Evolutionary conservation across 2,888 invertebrate species (phyloP), one percentile per base, ranked within the genome.

Genomic region (Drosophila neutralis): DNA sequence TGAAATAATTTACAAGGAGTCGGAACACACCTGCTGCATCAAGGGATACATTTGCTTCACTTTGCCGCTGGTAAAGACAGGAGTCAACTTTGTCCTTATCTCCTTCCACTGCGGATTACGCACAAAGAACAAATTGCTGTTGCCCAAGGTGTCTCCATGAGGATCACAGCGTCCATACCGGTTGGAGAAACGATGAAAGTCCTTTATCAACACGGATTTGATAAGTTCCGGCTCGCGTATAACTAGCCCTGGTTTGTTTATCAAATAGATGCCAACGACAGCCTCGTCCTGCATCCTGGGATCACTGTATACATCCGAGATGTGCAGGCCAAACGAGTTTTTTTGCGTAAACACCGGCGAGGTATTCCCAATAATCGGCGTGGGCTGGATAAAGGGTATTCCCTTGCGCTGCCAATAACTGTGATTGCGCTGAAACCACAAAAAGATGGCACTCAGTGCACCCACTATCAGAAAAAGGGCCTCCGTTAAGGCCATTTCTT

Each of bases 101-200:
- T 90, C 74, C 68, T 92, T 94, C 94, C 94, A 94, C 0, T 90
- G 67, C 0, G 92, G 92, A 89, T 93, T 93, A n/a, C 92, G 92
- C 0, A 94, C 79, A 57, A 93, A 87, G 73, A 94, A 94, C 2
- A 94, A 73, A 83, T 93, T 94, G 15, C 92, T 82, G 0, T 83
- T 89, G 7, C 93, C 94, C 11, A 94, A 58, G 0, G 85, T 70
- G 80, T 94, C 94, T 0, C 76, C 52, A 35, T 92, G 89, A 1
- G 91, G 89, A 69, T 93, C 92, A 4, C 80, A 83, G 2, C 80
- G 65, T 0, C 76, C 80, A 70, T 89, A 90, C 10, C 93, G 86
- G 56, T 92, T 90, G 0, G 89, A 69, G 73, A 94, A 94, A 15
- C 89, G 90, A 72, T 92, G 91, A 51, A 94, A 94, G 64, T 94